Evolutionary conservation across 2,113 vertebrate genomes (phyloP).

Genomic region (Typhlomys cinereus): DNA sequence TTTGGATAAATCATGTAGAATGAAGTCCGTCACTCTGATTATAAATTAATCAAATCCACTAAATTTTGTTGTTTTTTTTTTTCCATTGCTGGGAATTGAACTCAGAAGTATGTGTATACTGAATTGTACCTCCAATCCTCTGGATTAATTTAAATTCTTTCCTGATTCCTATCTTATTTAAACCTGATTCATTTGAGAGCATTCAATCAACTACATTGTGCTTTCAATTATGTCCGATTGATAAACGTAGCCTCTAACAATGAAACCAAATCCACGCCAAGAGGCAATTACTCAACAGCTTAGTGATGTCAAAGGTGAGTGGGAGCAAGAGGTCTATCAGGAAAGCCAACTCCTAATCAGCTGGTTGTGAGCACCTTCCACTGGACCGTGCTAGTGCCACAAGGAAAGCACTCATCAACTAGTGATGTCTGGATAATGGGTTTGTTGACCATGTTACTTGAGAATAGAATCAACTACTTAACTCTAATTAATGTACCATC

Average conservation of each 20-base stretch:
- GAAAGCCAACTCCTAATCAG: neutral
- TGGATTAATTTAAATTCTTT: constrained; percentile 19
- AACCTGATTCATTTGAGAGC: neutral
- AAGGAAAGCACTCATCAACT: neutral
- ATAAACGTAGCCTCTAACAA: neutral
- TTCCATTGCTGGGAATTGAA: neutral
- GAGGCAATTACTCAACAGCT: neutral
- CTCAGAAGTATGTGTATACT: neutral
- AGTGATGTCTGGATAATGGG: neutral
- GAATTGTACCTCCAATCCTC: neutral
- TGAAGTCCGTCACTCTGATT: neutral
- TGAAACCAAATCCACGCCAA: neutral
- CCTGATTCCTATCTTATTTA: neutral
- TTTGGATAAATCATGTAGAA: neutral
- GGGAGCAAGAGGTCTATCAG: neutral
- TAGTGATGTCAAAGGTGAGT: neutral
- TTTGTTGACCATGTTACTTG: neutral
- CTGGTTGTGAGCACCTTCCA: neutral
- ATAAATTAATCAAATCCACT: neutral
- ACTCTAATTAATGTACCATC: neutral
- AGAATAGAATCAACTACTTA: neutral
- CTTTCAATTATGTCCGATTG: constrained; percentile 9
- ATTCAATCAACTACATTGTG: neutral
- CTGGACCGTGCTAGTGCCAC: neutral
- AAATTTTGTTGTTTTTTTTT: neutral